Conservation (phyloP, 2,888 invertebrate genomes). For the Acleris cristana region DNA sequence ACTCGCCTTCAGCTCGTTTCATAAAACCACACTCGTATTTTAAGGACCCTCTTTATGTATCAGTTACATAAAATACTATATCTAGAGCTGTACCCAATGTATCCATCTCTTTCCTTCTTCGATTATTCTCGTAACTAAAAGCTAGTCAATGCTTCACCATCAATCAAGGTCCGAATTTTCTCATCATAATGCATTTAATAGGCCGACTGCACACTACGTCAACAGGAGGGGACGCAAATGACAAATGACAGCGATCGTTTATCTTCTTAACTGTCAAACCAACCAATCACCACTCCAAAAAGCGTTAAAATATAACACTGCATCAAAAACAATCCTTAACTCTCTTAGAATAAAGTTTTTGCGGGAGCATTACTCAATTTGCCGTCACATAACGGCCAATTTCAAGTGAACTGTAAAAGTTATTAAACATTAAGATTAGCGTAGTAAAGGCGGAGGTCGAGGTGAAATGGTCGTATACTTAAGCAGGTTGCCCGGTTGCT, state of each 20-base stretch:
- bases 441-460: conserved; percentile 46
- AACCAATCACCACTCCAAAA: conserved; percentile 78
- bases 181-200: conserved; percentile 77
- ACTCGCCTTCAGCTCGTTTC: too few relatives aligned
- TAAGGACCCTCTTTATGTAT: too few relatives aligned
- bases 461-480: conserved; percentile 48
- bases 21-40: too few relatives aligned
- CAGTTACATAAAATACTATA: too few relatives aligned
- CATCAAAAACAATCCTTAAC: conserved; percentile 41
- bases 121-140: conserved; percentile 12
- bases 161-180: conserved; percentile 52
- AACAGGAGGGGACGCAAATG: conserved; percentile 67
- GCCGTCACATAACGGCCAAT: conserved; percentile 50
- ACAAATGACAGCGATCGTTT: conserved; percentile 79
- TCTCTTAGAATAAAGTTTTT: conserved; percentile 19
- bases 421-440: conserved; percentile 45
- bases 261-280: conserved; percentile 80
- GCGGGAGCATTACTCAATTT: conserved; percentile 43
- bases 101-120: neutral
- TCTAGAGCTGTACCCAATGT: neutral
- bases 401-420: conserved; percentile 54
- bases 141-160: conserved; percentile 14
- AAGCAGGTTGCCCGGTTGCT: conserved; percentile 49
- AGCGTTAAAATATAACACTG: conserved; percentile 43
- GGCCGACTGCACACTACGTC: conserved; percentile 69